These are phyloP conservation scores for Cavia porcellus DNA, from an alignment of 2,113 vertebrate genomes.

Conservation along the genomic window DNA sequence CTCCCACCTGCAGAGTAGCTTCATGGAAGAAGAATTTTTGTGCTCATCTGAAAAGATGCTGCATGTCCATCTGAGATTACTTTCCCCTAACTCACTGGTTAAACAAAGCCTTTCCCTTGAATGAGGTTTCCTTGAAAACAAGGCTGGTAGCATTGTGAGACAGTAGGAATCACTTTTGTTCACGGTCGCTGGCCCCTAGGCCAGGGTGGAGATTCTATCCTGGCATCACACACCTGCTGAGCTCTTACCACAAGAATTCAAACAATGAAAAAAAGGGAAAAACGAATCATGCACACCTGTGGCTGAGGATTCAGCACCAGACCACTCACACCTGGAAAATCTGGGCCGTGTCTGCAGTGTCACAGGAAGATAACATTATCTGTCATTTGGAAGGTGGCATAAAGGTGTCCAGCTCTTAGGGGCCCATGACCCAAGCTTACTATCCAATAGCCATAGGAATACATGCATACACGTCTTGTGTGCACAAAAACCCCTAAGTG, in stretches of 20 bases:
- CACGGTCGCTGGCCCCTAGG: background rate
- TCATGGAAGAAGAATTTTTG: background rate
- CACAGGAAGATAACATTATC: background rate
- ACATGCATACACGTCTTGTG: background rate
- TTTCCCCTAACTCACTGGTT: background rate
- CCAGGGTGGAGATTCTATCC: constrained; percentile 54
- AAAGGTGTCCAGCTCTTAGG: background rate
- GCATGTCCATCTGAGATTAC: background rate
- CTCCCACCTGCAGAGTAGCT: background rate
- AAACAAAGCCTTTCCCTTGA: constrained; percentile 30
- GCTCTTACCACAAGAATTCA: constrained; percentile 76
- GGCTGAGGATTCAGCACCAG: constrained; percentile 27
- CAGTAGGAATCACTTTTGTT: background rate
- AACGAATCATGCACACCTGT: constrained; percentile 79
- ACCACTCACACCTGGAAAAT: constrained; percentile 32
- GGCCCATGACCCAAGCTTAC: background rate
- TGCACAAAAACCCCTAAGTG: background rate
- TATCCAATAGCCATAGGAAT: background rate
- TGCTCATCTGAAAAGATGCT: background rate
- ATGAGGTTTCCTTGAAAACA: constrained; percentile 57
- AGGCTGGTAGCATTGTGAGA: constrained; percentile 7
- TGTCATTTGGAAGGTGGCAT: background rate
- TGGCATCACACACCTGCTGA: constrained; percentile 69
- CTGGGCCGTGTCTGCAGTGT: background rate
- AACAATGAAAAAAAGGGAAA: constrained; percentile 67